Percentiles rank a stretch among this genome's conserved stretches.
Evolutionary conservation across 2,888 invertebrate genomes (phyloP).

Genomic region (Nipponacmea schrenckii): DNA sequence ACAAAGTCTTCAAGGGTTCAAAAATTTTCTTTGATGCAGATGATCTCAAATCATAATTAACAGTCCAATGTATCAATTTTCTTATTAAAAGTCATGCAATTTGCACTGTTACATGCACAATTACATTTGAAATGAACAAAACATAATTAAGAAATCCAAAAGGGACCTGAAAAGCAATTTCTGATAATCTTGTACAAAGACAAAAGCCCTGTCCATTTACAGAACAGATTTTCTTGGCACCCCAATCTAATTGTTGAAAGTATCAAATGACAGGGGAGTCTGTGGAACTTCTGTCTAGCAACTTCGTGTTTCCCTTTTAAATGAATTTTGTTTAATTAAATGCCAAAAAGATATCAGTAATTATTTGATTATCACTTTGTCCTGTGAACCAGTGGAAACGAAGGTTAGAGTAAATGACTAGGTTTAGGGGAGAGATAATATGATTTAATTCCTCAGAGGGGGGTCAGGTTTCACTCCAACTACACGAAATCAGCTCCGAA

Average conservation of each 20-base stretch:
- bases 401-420: neutral
- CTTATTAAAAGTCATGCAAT: too few relatives aligned
- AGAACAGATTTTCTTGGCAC: neutral
- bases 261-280: neutral
- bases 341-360: constrained; percentile 2
- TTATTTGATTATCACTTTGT: neutral
- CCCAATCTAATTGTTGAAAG: neutral
- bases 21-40: too few relatives aligned
- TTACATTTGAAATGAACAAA: too few relatives aligned
- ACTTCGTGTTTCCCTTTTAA: neutral
- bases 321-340: constrained; percentile 4
- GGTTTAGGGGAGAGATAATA: neutral
- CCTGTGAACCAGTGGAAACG: neutral
- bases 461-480: neutral
- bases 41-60: too few relatives aligned
- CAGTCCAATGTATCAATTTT: too few relatives aligned
- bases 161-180: too few relatives aligned
- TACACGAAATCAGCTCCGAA: too few relatives aligned
- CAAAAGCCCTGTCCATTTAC: too few relatives aligned
- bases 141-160: too few relatives aligned
- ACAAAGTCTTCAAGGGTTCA: too few relatives aligned
- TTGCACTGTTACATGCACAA: too few relatives aligned
- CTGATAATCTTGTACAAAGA: too few relatives aligned
- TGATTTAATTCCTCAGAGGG: neutral
- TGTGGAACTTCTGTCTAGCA: neutral